Conservation (phyloP, 2,113 vertebrate genomes). For the Gulo gulo region DNA sequence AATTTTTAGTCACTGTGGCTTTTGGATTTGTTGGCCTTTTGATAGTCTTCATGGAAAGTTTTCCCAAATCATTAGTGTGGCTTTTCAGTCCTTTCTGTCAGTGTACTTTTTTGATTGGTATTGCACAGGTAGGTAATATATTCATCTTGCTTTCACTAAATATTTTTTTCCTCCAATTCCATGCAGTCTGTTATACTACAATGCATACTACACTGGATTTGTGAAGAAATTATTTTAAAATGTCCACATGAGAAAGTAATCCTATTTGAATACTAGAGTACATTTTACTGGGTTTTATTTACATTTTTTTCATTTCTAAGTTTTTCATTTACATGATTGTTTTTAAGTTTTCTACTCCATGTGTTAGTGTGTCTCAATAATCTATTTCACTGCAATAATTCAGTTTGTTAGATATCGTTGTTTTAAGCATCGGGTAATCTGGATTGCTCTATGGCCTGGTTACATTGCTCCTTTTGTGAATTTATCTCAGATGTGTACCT, state of each 20-base stretch:
- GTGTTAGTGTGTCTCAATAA: background rate
- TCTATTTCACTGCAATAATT: background rate
- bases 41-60: slow-evolving; percentile 92
- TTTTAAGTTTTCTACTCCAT: background rate
- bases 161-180: background rate
- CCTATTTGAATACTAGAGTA: background rate
- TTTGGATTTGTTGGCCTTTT: slow-evolving; percentile 94
- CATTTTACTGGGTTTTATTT: background rate
- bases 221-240: background rate
- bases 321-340: background rate
- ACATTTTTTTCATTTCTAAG: background rate
- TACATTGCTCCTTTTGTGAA: background rate
- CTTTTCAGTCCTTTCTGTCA: slow-evolving; percentile 94
- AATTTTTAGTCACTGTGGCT: slow-evolving; percentile 92
- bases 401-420: background rate
- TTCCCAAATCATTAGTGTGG: slow-evolving; percentile 94
- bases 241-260: background rate
- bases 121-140: slow-evolving; percentile 89
- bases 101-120: slow-evolving; percentile 93
- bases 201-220: background rate
- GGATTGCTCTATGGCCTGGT: background rate
- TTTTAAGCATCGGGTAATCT: background rate
- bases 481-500: background rate
- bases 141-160: background rate
- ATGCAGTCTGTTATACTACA: background rate